Evolutionary conservation across 2,113 vertebrate species (phyloP), one percentile per base, ranked within the genome.

Genomic region (Tupaia tana): DNA sequence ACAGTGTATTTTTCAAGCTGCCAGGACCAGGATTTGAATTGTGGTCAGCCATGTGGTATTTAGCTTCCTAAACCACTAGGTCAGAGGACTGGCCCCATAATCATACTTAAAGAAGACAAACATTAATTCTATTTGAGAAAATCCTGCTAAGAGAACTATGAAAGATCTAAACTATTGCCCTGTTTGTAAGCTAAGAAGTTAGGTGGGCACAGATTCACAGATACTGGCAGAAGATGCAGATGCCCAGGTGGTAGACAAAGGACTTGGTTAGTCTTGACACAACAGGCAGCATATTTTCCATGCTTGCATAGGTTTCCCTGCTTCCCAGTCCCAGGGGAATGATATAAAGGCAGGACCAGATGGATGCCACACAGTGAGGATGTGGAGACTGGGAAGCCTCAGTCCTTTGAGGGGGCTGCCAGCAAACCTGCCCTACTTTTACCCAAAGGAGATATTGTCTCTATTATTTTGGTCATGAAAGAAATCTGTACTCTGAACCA

Each of bases 71-170:
- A 43, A 43, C 43, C 43, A 43, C 43, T 43, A 43, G 43, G 6
- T 6, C 43, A 43, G 43, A 43, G 2, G 43, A 43, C 43, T 43
- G 43, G 43, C 43, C 43, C 63, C 24, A n/a, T 31, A n/a, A 27
- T 56, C 29, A 77, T 64, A 83, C 7, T 74, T 67, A 31, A n/a
- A 81, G 81, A 75, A n/a, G 29, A 78, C 29, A 91, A n/a, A 27
- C 59, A 89, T 79, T 84, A 71, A 43, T 43, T 69, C 27, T 27
- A 71, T 82, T 77, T 43, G 29, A 82, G 54, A n/a, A 91, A 77
- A 90, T 2, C 7, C 77, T 59, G 6, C 27, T 59, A 64, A 43
- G 70, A 70, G 70, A 70, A 31, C 20, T 29, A 20, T 22, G 20
- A 83, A 31, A 25, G 25, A n/a, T 54, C 24, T 93, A 12, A 77